Conservation (phyloP, 2,113 vertebrate genomes). For the Atractosteus spatula region DNA sequence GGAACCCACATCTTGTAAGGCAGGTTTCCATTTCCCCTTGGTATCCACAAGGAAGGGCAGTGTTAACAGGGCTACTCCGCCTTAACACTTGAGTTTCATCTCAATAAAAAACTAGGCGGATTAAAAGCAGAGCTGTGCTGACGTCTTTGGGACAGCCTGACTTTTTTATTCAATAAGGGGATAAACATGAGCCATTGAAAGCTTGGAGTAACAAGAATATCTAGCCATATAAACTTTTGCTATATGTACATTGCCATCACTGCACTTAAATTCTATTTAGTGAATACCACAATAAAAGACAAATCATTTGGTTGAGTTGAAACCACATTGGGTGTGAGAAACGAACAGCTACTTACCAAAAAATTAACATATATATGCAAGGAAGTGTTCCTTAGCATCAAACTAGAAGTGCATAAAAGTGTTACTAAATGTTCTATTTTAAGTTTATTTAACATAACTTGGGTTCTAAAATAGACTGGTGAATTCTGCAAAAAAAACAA, state of each 20-base stretch:
- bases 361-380: constrained; percentile 42
- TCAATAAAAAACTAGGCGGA: constrained; percentile 19
- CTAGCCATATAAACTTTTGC: constrained; percentile 28
- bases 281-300: constrained; percentile 64
- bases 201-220: constrained; percentile 47
- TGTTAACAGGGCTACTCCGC: too few species aligned
- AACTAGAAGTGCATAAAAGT: constrained; percentile 50
- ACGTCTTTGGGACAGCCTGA: constrained; percentile 26
- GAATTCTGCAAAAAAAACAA: too few species aligned
- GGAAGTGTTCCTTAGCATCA: constrained; percentile 62
- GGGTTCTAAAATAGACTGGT: too few species aligned
- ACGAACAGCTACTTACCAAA: constrained; percentile 48
- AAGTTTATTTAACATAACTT: too few species aligned
- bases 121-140: constrained; percentile 44
- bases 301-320: constrained; percentile 57
- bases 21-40: constrained; percentile 16
- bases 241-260: constrained; percentile 33
- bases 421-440: not conserved
- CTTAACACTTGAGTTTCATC: too few species aligned
- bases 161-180: constrained; percentile 43
- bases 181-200: constrained; percentile 38
- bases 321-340: constrained; percentile 68
- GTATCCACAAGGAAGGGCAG: too few species aligned
- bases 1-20: constrained; percentile 48
- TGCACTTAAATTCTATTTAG: constrained; percentile 49